phyloP scores from a whole-genome alignment of 23 tunicate species.

The Corella eumyota region DNA sequence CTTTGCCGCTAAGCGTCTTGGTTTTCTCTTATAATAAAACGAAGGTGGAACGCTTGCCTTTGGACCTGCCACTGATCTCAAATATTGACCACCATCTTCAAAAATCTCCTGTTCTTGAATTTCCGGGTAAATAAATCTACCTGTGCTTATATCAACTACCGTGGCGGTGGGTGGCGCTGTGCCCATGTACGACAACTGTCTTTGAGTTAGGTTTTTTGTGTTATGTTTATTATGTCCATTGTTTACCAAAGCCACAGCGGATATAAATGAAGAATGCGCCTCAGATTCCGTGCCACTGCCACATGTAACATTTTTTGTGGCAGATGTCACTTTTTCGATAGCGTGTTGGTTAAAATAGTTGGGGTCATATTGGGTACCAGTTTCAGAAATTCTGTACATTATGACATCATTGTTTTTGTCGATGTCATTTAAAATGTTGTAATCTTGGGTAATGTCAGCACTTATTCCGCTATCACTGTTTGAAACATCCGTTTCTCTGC shows the following conservation, averaged over 20 bases:
- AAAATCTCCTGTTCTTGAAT: neutral
- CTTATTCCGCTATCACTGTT: neutral
- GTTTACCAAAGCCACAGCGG: neutral
- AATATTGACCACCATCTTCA: neutral
- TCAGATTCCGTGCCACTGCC: no score
- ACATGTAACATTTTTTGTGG: no score
- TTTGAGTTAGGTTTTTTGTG: no score
- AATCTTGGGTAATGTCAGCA: no score
- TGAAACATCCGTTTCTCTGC: no score
- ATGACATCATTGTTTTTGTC: neutral
- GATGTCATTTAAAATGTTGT: neutral
- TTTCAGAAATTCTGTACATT: neutral
- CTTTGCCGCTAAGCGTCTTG: neutral
- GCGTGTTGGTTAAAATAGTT: neutral
- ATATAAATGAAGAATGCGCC: no score
- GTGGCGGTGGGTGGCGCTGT: slow-evolving; percentile 41
- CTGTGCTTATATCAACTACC: slow-evolving; percentile 49
- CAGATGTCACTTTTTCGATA: neutral
- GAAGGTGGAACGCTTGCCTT: slow-evolving; percentile 21
- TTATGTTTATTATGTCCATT: neutral
- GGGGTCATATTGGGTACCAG: neutral
- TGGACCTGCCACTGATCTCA: slow-evolving; percentile 4
- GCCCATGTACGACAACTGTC: slow-evolving; percentile 3
- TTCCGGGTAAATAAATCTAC: no score
- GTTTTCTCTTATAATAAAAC: slow-evolving; percentile 11